phyloP scores from a whole-genome alignment of 2,888 invertebrate species.

The Harpagoxenus sublaevis region DNA sequence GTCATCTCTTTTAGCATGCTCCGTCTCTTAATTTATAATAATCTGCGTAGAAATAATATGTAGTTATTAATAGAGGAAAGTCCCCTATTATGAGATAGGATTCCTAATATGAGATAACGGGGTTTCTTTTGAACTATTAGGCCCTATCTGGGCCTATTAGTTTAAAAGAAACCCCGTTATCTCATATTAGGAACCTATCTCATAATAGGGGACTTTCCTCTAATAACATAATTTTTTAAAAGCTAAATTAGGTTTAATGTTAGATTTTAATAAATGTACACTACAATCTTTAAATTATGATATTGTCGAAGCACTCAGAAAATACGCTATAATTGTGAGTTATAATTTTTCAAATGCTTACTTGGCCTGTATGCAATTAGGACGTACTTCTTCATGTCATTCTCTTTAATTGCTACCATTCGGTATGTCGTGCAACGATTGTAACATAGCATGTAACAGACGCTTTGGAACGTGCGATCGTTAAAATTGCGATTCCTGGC shows the following conservation, averaged over 20 bases:
- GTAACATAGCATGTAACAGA: slow-evolving; percentile 83
- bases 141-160: too few species aligned
- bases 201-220: too few species aligned
- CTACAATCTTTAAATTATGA: not conserved
- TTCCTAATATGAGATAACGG: too few species aligned
- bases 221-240: not conserved
- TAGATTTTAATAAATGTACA: not conserved
- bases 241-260: too few species aligned
- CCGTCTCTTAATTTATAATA: slow-evolving; percentile 83
- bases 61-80: not conserved
- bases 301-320: not conserved
- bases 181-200: too few species aligned
- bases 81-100: too few species aligned
- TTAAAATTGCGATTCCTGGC: slow-evolving; percentile 80
- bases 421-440: slow-evolving; percentile 81
- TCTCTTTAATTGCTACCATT: slow-evolving; percentile 59
- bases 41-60: slow-evolving; percentile 71
- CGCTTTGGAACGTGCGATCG: slow-evolving; percentile 81
- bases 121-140: too few species aligned
- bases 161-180: too few species aligned
- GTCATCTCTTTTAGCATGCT: slow-evolving; percentile 67
- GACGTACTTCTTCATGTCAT: slow-evolving; percentile 65
- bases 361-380: slow-evolving; percentile 76
- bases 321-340: not conserved
- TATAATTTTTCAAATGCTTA: slow-evolving; percentile 71